Evolutionary conservation across 2,113 vertebrate species (phyloP).

Genomic region (Heliornis fulica): DNA sequence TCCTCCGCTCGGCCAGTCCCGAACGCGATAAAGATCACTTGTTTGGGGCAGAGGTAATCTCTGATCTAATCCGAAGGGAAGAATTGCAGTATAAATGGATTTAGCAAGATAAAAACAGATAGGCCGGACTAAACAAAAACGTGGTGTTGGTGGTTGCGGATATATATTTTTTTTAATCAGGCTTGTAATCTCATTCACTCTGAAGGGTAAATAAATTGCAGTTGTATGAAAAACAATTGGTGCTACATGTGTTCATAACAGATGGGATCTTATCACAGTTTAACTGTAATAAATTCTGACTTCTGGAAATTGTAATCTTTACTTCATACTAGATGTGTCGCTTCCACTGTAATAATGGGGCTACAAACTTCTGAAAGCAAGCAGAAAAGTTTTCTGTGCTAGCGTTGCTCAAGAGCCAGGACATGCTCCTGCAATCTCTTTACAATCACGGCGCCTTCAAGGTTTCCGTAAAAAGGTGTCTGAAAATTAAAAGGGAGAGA

Average conservation of each 20-base stretch:
- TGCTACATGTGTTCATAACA: constrained; percentile 59
- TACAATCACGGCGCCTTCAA: not conserved
- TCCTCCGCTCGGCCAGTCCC: not conserved
- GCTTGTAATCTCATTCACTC: constrained; percentile 44
- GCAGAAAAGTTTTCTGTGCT: not conserved
- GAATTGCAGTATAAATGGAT: not conserved
- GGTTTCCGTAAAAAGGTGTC: not conserved
- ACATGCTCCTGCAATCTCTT: not conserved
- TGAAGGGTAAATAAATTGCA: constrained; percentile 65
- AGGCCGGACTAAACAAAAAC: not conserved
- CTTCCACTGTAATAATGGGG: not conserved
- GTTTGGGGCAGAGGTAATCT: not conserved
- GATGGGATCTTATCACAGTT: constrained; percentile 68
- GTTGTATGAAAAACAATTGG: constrained; percentile 66
- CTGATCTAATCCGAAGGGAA: not conserved
- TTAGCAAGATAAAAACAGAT: constrained; percentile 2
- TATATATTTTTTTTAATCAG: not conserved
- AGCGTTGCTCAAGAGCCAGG: not conserved
- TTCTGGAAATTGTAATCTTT: constrained; percentile 64
- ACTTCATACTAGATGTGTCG: not conserved
- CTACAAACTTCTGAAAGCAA: not conserved
- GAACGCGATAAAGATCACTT: not conserved
- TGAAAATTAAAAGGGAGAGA: not conserved
- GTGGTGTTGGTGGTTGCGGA: not conserved
- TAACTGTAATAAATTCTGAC: constrained; percentile 64